Conservation (phyloP, 2,888 invertebrate genomes). For the Octodonta nipae region DNA sequence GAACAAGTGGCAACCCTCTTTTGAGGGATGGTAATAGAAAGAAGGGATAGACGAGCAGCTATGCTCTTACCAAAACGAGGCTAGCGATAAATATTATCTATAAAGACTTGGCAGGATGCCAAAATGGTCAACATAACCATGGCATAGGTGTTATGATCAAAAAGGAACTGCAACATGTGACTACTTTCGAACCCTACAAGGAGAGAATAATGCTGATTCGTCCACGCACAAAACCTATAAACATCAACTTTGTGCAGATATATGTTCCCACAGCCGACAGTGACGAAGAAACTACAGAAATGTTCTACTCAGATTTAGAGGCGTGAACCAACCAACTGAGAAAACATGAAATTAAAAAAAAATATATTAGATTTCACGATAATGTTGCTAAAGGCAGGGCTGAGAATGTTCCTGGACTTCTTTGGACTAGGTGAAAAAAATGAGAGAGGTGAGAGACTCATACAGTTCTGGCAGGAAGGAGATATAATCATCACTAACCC, state of each 20-base stretch:
- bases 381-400: not conserved
- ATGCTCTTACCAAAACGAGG: not conserved
- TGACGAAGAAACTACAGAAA: not conserved
- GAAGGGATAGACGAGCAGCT: not conserved
- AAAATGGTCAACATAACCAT: not conserved
- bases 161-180: conserved; percentile 1
- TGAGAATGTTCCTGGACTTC: not conserved
- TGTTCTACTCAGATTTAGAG: not conserved
- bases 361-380: not conserved
- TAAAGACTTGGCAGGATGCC: no score
- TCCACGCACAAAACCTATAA: not conserved
- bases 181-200: not conserved
- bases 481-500: no score
- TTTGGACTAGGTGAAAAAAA: conserved; percentile 1
- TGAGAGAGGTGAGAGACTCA: not conserved
- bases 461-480: not conserved
- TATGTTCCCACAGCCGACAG: conserved; percentile 1
- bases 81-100: conserved; percentile 2
- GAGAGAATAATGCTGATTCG: not conserved
- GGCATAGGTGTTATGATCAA: not conserved
- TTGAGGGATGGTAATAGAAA: conserved; percentile 19
- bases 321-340: not conserved
- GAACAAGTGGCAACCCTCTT: conserved; percentile 24
- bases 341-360: not conserved
- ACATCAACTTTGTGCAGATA: conserved; percentile 1